These are phyloP conservation scores for Sebastes diploproa DNA, from an alignment of 2,797 vertebrate genomes.

Conservation along the genomic window DNA sequence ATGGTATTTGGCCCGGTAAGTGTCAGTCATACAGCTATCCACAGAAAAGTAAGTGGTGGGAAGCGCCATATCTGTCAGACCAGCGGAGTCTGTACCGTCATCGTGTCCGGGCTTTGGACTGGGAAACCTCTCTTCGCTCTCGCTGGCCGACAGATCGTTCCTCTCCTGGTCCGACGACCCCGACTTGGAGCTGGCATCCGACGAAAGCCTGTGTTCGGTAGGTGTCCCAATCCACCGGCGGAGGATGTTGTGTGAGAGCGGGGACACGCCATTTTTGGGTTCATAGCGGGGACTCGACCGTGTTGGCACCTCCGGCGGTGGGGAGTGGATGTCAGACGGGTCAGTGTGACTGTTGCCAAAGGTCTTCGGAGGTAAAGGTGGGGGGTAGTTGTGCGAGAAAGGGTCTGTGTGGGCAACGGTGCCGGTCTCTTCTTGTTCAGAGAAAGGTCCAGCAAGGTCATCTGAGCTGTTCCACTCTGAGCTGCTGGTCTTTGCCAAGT, in stretches of 20 bases:
- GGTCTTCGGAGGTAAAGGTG: conserved; percentile 88
- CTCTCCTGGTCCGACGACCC: conserved; percentile 81
- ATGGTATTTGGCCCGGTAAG: conserved; percentile 94
- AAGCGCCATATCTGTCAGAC: conserved; percentile 72
- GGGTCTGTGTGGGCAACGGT: conserved; percentile 6
- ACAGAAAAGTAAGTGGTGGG: conserved; percentile 96
- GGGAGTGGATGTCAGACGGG: conserved; percentile 39
- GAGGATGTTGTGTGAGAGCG: conserved; percentile 45
- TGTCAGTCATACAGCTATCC: conserved; percentile 97
- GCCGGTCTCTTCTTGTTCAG: conserved; percentile 74
- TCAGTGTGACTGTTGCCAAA: conserved; percentile 55
- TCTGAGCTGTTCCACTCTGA: conserved; percentile 84
- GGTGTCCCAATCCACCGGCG: conserved; percentile 73
- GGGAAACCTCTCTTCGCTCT: conserved; percentile 76
- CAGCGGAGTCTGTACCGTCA: conserved; percentile 48
- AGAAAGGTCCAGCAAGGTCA: conserved; percentile 73
- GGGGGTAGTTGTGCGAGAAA: conserved; percentile 63
- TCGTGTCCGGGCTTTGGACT: conserved; percentile 45
- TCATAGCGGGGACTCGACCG: conserved; percentile 38
- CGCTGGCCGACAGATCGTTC: conserved; percentile 80
- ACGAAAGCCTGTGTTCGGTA: conserved; percentile 67
- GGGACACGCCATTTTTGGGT: conserved; percentile 53
- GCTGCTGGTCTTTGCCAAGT: conserved; percentile 79
- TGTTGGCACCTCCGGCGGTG: conserved; percentile 52
- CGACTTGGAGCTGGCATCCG: conserved; percentile 82